Evolutionary conservation across 2,797 vertebrate species (phyloP).

Genomic region (Mycteria americana): DNA sequence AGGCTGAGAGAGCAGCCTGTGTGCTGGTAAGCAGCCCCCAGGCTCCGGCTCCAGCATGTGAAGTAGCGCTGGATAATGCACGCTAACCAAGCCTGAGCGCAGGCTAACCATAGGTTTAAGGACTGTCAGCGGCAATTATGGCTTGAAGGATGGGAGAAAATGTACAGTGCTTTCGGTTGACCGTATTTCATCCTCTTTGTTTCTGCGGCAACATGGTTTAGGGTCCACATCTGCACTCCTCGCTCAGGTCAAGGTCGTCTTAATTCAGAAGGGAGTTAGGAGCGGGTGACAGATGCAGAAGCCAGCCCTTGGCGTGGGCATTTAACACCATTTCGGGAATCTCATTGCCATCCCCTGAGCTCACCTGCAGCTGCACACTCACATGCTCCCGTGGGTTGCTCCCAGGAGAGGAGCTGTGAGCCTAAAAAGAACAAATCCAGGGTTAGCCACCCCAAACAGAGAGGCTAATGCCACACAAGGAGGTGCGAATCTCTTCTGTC

Average conservation of each 20-base stretch:
- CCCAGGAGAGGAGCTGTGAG: neutral
- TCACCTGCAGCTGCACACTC: neutral
- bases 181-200: neutral
- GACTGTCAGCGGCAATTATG: accelerated
- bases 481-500: neutral
- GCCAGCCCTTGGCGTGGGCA: accelerated
- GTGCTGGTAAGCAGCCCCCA: neutral
- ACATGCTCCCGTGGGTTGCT: accelerated
- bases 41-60: neutral
- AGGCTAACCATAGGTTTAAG: accelerated
- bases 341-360: neutral
- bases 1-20: neutral
- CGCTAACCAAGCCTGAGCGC: accelerated
- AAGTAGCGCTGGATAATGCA: accelerated
- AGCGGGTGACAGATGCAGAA: accelerated
- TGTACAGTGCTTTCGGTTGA: accelerated
- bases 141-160: neutral
- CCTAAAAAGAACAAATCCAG: neutral
- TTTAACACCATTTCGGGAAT: accelerated
- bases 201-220: accelerated
- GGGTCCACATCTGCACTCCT: accelerated
- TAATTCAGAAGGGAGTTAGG: accelerated
- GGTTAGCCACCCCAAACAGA: neutral
- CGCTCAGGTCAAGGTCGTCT: accelerated
- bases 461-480: neutral